These are phyloP conservation scores for Atherix ibis DNA, from an alignment of 2,888 invertebrate species.

Conservation along the genomic window DNA sequence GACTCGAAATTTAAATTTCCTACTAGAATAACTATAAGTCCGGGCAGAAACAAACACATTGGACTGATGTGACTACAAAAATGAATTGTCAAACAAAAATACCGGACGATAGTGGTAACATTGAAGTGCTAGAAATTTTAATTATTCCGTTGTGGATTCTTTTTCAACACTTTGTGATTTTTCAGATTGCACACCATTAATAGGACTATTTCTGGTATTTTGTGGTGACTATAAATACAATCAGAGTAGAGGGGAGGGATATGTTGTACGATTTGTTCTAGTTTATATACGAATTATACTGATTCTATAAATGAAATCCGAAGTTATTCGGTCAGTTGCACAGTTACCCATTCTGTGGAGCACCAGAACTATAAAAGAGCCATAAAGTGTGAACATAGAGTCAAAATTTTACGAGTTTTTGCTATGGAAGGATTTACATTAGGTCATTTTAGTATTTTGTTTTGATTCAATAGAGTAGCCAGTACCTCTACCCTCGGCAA, in stretches of 20 bases:
- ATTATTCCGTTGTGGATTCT: constrained; percentile 10
- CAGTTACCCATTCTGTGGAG: not conserved
- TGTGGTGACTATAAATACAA: not conserved
- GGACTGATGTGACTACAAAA: no score
- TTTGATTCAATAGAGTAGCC: no score
- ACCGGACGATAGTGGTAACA: no score
- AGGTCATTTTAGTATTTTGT: no score
- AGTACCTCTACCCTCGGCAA: no score
- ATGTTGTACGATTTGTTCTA: not conserved
- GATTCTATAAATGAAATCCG: not conserved
- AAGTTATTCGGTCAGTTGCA: not conserved
- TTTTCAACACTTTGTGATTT: constrained; percentile 10
- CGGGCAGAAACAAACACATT: no score
- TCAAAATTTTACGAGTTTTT: no score
- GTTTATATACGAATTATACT: not conserved
- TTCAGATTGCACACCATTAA: constrained; percentile 4
- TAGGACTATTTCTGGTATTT: not conserved
- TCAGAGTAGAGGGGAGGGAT: not conserved
- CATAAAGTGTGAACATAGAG: no score
- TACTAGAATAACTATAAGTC: no score
- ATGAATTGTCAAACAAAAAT: no score
- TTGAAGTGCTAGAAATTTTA: constrained; percentile 9
- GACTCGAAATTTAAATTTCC: no score
- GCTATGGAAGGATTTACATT: no score
- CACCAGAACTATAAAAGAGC: not conserved